Conservation (phyloP, 2,113 vertebrate genomes). For the Odobenus rosmarus region DNA sequence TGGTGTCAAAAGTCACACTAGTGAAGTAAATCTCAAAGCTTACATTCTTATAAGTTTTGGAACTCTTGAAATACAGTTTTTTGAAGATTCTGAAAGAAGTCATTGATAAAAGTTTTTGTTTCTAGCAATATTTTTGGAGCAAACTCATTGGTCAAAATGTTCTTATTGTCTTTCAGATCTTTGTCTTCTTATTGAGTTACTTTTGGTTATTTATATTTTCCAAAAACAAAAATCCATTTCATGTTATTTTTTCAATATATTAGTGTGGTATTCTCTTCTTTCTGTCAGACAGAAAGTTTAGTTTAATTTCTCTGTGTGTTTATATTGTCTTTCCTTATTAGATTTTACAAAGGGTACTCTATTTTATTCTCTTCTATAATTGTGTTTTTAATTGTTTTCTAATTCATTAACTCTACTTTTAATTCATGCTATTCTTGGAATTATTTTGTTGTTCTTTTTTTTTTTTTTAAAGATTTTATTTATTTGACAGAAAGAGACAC, state of each 20-base stretch:
- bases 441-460: constrained; percentile 1
- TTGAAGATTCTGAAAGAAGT: not conserved
- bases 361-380: not conserved
- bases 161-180: not conserved
- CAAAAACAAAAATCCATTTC: not conserved
- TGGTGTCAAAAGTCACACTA: not conserved
- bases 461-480: too few relatives aligned
- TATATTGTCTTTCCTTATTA: not conserved
- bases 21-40: not conserved
- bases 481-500: too few relatives aligned
- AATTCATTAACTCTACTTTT: constrained; percentile 1
- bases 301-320: not conserved
- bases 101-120: not conserved
- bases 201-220: not conserved
- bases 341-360: not conserved
- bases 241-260: not conserved
- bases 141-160: not conserved
- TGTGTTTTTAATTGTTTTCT: constrained; percentile 30
- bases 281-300: not conserved
- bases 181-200: not conserved
- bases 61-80: not conserved
- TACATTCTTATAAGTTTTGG: not conserved
- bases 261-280: not conserved
- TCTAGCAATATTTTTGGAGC: not conserved
- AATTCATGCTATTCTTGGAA: not conserved